Evolutionary conservation across 1,140 invertebrate genomes (phyloP), one percentile per base, ranked within the genome.

Genomic region (Ladona fulva): DNA sequence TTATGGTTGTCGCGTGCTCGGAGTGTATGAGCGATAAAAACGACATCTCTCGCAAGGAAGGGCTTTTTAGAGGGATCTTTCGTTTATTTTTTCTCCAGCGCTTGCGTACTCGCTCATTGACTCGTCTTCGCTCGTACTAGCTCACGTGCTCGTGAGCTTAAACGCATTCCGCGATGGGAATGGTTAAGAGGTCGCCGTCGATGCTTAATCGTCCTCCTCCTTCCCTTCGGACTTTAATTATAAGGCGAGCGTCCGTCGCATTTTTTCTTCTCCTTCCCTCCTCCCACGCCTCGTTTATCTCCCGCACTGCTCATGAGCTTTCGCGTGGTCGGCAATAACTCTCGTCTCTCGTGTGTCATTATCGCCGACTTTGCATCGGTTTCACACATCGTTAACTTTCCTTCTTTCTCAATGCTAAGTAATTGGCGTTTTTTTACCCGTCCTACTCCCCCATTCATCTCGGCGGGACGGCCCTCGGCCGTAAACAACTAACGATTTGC

Each of bases 301-400:
- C 52, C 12, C n/a, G 1, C 52, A 12, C 52, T 66, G 16, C 52
- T 19, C 52, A 16, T 22, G 52, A 66, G 16, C 52, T 66, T 66
- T 66, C 52, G 52, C n/a, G 52, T 66, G 52, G 52, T 22, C 52
- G 16, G 12, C n/a, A 3, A 66, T 66, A 66, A 66, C 52, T 66
- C 52, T 19, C 3, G 3, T 66, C 52, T 3, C n/a, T n/a, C n/a
- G n/a, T n/a, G 52, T 66, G 52, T 66, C 52, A 66, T 66, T 66
- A 66, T 66, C 52, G n/a, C 52, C 1, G 52, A 66, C 52, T 19
- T 66, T 66, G 52, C 52, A 66, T 66, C 52, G 52, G 3, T 66
- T 66, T 66, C 52, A 66, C 52, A 66, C 52, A 66, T 66, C 52
- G 52, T 66, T 66, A 66, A 22, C 52, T 66, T 66, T 66, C 52